A percentile compares a stretch with the other conserved stretches of the same genome.
phyloP scores from a whole-genome alignment of 2,888 invertebrate genomes.

The Pheosia tremula region DNA sequence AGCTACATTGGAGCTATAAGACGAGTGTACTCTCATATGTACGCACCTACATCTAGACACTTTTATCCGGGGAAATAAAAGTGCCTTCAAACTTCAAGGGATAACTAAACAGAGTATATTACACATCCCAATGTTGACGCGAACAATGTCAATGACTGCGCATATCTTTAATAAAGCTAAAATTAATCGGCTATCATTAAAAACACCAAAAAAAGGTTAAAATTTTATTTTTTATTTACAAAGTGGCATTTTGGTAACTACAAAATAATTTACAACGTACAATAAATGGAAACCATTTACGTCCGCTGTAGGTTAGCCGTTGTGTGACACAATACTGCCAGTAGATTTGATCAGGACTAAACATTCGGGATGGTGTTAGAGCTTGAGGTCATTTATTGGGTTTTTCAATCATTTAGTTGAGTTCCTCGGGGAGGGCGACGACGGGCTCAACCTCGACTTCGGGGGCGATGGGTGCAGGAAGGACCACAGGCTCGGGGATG shows the following conservation, averaged over 20 bases:
- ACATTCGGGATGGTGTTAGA: background rate
- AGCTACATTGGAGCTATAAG: too few species aligned
- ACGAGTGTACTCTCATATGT: too few species aligned
- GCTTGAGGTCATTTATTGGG: background rate
- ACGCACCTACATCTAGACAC: too few species aligned
- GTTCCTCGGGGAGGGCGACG: constrained; percentile 19
- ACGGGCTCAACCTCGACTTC: constrained; percentile 13
- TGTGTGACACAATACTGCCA: background rate
- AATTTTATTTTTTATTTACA: too few species aligned
- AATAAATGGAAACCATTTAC: constrained; percentile 11
- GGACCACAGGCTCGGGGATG: constrained; percentile 18
- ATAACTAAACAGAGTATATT: too few species aligned
- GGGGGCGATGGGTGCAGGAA: constrained; percentile 16
- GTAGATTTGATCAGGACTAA: background rate
- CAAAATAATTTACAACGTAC: background rate
- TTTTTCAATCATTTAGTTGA: constrained; percentile 23
- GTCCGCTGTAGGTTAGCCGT: background rate
- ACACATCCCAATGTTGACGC: too few species aligned
- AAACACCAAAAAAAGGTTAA: too few species aligned
- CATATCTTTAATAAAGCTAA: too few species aligned
- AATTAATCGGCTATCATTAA: too few species aligned
- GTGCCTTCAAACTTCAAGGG: too few species aligned
- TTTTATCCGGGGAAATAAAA: too few species aligned
- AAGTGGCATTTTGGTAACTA: background rate
- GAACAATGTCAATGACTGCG: too few species aligned